Evolutionary conservation across 2,113 vertebrate genomes (phyloP).

Genomic region (Cyanoramphus novaezelandiae): DNA sequence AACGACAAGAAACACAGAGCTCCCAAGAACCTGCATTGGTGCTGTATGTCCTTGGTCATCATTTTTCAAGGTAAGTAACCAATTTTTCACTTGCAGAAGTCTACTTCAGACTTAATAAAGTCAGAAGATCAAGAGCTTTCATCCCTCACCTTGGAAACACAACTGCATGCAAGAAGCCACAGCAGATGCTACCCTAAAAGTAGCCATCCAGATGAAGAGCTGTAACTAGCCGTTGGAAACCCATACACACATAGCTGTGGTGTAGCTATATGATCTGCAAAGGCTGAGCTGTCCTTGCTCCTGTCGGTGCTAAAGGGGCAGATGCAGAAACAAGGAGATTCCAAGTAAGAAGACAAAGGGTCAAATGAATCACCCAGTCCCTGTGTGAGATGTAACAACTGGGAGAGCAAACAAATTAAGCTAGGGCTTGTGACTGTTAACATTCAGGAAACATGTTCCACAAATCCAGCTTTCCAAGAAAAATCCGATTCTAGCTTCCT

Average conservation of each 20-base stretch:
- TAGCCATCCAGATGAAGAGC: not conserved
- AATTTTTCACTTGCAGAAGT: not conserved
- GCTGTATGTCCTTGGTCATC: not conserved
- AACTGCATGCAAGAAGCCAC: not conserved
- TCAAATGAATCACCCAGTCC: not conserved
- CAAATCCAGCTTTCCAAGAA: constrained; percentile 2
- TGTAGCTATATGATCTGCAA: not conserved
- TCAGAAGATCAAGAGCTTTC: not conserved
- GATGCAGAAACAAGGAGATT: not conserved
- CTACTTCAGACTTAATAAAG: not conserved
- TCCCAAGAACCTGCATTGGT: not conserved
- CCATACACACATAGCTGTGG: not conserved
- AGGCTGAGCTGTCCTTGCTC: not conserved
- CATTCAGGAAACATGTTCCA: not conserved
- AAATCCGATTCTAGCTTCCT: constrained; percentile 4
- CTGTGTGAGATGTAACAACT: not conserved
- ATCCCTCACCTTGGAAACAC: not conserved
- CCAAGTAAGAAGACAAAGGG: not conserved
- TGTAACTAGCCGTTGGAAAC: not conserved
- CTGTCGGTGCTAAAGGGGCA: not conserved
- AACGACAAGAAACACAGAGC: not conserved
- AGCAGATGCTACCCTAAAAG: not conserved
- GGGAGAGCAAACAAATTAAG: not conserved
- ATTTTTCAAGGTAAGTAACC: not conserved
- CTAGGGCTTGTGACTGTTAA: not conserved